Evolutionary conservation across 2,113 vertebrate species (phyloP).

Genomic region (Noturus placidus): DNA sequence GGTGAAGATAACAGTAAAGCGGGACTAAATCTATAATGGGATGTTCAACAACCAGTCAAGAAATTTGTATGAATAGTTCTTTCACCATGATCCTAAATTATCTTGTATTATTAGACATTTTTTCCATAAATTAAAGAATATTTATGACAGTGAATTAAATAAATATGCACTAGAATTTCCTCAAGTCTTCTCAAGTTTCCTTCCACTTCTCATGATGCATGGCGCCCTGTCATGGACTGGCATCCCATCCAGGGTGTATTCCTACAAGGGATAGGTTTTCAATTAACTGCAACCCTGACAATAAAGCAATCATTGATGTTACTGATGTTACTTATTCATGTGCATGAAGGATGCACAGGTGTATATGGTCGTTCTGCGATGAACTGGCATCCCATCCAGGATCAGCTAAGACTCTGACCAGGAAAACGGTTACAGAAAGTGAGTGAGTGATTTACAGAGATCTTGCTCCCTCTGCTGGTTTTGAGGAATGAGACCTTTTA

Average conservation of each 20-base stretch:
- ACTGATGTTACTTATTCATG: background rate
- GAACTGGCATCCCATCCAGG: background rate
- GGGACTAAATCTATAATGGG: no score
- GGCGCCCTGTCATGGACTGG: background rate
- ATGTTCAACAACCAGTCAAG: no score
- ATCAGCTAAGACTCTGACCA: background rate
- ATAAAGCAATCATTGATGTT: background rate
- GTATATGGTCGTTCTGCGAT: background rate
- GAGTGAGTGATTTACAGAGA: background rate
- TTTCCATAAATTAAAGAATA: no score
- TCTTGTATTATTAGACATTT: no score
- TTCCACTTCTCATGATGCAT: background rate
- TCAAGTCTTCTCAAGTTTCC: background rate
- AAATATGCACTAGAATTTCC: no score
- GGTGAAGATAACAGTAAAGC: no score
- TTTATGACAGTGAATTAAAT: no score
- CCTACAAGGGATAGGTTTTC: background rate
- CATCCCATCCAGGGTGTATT: background rate
- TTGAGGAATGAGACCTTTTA: no score
- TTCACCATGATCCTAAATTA: no score
- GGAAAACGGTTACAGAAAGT: background rate
- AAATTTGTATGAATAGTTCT: no score
- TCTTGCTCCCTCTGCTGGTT: background rate
- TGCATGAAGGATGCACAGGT: background rate
- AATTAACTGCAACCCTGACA: background rate